These are phyloP conservation scores for Drosophila colorata DNA, from an alignment of 2,888 invertebrate genomes.

Conservation along the genomic window DNA sequence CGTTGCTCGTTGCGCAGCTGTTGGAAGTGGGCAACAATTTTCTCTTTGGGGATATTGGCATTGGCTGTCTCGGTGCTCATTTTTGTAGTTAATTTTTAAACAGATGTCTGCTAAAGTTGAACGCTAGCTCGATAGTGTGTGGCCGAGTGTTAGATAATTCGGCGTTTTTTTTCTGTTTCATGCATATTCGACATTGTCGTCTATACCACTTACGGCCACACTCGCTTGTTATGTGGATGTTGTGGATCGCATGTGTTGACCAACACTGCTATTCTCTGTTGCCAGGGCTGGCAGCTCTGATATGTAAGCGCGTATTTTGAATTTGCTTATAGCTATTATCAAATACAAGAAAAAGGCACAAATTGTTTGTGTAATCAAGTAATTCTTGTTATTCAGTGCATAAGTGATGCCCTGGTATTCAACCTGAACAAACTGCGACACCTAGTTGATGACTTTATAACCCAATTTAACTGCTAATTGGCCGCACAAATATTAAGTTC, in stretches of 20 bases:
- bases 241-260: background rate
- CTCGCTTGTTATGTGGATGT: background rate
- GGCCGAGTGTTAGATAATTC: conserved; percentile 9
- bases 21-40: conserved; percentile 95
- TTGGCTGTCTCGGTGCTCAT: conserved; percentile 84
- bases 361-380: too few relatives aligned
- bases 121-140: conserved; percentile 41
- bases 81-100: conserved; percentile 57
- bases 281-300: background rate
- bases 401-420: background rate
- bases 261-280: background rate
- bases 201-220: background rate
- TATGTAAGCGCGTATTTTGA: background rate
- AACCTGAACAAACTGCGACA: background rate
- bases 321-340: background rate
- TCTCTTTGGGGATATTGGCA: conserved; percentile 87
- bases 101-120: conserved; percentile 55
- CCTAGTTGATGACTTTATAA: conserved; percentile 45
- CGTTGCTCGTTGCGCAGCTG: conserved; percentile 94
- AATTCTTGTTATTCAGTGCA: background rate
- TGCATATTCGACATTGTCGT: background rate
- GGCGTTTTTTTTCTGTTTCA: conserved; percentile 1
- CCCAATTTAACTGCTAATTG: conserved; percentile 56
- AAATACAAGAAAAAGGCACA: background rate
- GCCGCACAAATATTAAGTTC: conserved; percentile 34